Evolutionary conservation across 92 coral and sea anemone species (phyloP).

Genomic region (Scolanthus callimorphus): DNA sequence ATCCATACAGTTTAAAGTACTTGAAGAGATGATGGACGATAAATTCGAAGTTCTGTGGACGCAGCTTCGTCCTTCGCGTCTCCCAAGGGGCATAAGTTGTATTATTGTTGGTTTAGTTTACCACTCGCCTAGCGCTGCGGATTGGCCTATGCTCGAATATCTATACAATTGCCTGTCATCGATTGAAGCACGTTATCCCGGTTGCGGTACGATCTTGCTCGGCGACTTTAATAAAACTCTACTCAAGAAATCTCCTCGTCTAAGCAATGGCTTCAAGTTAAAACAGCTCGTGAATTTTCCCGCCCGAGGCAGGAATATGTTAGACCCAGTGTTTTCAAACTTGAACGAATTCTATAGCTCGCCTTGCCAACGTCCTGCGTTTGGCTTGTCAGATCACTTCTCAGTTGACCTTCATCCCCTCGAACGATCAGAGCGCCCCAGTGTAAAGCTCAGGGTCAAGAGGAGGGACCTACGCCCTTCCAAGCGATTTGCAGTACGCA

Average conservation of each 20-base stretch:
- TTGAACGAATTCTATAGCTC: not conserved
- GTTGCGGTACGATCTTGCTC: slow-evolving; percentile 15
- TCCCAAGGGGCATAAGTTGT: slow-evolving; percentile 43
- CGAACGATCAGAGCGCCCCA: too few species aligned
- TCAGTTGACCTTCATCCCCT: slow-evolving; percentile 10
- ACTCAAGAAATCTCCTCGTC: slow-evolving; percentile 2
- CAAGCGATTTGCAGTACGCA: too few species aligned
- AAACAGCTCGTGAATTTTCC: slow-evolving; percentile 26
- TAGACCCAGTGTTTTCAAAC: slow-evolving; percentile 5
- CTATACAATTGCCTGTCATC: slow-evolving; percentile 10
- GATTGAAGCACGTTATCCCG: slow-evolving; percentile 17
- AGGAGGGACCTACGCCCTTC: too few species aligned
- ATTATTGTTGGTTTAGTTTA: slow-evolving; percentile 33
- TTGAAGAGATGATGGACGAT: not conserved
- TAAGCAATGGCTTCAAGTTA: slow-evolving; percentile 4
- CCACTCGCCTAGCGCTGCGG: slow-evolving; percentile 29
- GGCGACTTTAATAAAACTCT: slow-evolving; percentile 46
- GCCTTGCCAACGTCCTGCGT: not conserved
- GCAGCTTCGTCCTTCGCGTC: slow-evolving; percentile 39
- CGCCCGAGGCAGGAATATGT: slow-evolving; percentile 1
- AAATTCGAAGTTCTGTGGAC: slow-evolving; percentile 51
- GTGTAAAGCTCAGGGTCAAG: too few species aligned
- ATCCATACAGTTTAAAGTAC: slow-evolving; percentile 10
- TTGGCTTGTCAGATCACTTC: slow-evolving; percentile 15
- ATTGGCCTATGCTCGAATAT: slow-evolving; percentile 5